Percentiles rank a stretch among this genome's conserved stretches.
Evolutionary conservation across 2,797 vertebrate genomes (phyloP).

Genomic region (Scolopax bukidnonensis): DNA sequence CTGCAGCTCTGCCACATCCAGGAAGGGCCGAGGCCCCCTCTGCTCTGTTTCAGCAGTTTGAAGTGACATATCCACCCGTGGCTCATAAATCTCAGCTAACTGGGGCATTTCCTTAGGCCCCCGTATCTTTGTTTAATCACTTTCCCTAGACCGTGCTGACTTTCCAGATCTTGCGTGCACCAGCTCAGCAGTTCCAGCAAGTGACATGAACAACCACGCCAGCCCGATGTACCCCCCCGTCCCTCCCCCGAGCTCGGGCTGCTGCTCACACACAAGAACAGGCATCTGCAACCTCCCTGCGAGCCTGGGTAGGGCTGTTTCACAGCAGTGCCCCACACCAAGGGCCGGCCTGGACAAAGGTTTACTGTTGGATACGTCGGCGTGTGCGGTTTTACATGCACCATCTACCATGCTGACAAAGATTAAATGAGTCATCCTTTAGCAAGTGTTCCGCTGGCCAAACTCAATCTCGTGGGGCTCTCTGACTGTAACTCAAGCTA

Average conservation of each 20-base stretch:
- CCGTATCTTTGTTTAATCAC: neutral
- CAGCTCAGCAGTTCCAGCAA: conserved; percentile 10
- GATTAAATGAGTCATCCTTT: conserved; percentile 25
- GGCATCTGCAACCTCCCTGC: neutral
- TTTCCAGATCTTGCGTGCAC: neutral
- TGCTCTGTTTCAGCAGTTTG: neutral
- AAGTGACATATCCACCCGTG: neutral
- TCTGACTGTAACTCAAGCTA: neutral
- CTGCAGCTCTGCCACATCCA: neutral
- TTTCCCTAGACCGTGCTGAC: neutral
- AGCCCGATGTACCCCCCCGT: rapidly evolving
- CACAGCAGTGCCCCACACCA: neutral
- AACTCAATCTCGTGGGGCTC: neutral
- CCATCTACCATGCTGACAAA: conserved; percentile 7
- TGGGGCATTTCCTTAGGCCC: conserved; percentile 26
- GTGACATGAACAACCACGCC: neutral
- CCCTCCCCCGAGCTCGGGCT: neutral
- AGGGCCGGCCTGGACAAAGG: conserved; percentile 9
- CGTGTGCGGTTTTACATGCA: neutral
- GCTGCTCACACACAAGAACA: neutral
- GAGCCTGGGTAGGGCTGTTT: neutral
- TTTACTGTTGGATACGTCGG: neutral
- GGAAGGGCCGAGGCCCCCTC: neutral
- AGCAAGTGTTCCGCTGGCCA: conserved; percentile 15
- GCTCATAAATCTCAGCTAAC: conserved; percentile 54